A percentile compares a stretch with the other conserved stretches of the same genome.
phyloP scores from a whole-genome alignment of 1,140 invertebrate species.

The Eurosta solidaginis region DNA sequence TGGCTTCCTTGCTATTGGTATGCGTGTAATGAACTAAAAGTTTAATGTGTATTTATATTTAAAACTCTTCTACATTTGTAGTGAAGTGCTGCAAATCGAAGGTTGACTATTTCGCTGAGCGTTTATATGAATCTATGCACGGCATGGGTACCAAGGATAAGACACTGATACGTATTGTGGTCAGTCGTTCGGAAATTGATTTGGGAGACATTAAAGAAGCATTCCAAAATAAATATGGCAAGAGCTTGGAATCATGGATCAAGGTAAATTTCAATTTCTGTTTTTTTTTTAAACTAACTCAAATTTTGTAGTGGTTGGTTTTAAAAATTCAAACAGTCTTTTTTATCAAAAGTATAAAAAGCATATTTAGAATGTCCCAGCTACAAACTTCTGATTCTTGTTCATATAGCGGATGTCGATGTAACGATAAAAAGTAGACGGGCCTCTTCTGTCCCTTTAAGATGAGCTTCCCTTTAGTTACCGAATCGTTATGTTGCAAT shows the following conservation, averaged over 20 bases:
- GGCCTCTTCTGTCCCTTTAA: too few relatives aligned
- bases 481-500: too few relatives aligned
- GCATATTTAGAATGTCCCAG: too few relatives aligned
- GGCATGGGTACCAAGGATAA: slow-evolving; percentile 88
- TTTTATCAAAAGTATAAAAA: too few relatives aligned
- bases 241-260: slow-evolving; percentile 82
- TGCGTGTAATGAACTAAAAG: slow-evolving; percentile 41
- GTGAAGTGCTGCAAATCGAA: slow-evolving; percentile 89
- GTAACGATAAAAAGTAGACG: too few relatives aligned
- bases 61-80: slow-evolving; percentile 48
- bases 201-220: slow-evolving; percentile 88
- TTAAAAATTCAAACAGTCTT: too few relatives aligned
- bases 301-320: background rate
- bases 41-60: background rate
- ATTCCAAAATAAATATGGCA: slow-evolving; percentile 83
- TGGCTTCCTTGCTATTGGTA: slow-evolving; percentile 85
- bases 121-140: slow-evolving; percentile 87
- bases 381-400: too few relatives aligned
- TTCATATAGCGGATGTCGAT: too few relatives aligned
- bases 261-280: slow-evolving; percentile 67
- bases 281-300: background rate
- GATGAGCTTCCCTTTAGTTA: too few relatives aligned
- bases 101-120: slow-evolving; percentile 91
- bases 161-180: slow-evolving; percentile 86
- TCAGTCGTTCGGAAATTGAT: slow-evolving; percentile 90